phyloP scores from a whole-genome alignment of 2,888 invertebrate species.

The Zygothrica quintamaculata region DNA sequence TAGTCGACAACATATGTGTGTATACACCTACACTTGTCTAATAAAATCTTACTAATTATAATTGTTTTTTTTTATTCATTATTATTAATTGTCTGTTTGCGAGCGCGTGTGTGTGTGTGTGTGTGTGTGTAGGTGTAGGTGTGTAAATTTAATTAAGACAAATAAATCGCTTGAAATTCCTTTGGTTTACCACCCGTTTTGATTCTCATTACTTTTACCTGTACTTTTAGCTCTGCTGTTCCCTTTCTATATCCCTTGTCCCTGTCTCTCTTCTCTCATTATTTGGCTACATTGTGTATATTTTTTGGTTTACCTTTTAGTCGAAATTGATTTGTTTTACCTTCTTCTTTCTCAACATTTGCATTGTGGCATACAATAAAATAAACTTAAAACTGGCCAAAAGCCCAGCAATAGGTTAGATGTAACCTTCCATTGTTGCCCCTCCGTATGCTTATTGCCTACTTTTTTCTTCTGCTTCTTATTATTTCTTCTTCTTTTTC shows the following conservation, averaged over 20 bases:
- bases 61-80: constrained; percentile 21
- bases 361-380: constrained; percentile 14
- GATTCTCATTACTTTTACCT: not conserved
- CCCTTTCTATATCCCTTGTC: not conserved
- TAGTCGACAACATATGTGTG: not conserved
- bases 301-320: constrained; percentile 8
- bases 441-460: no score
- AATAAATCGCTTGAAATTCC: constrained; percentile 62
- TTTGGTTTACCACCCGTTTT: constrained; percentile 13
- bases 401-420: constrained; percentile 4
- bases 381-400: constrained; percentile 39
- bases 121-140: no score
- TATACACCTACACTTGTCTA: not conserved
- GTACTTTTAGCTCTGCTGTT: no score
- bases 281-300: not conserved
- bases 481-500: no score
- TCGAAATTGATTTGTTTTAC: constrained; percentile 65
- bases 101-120: no score
- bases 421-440: not conserved
- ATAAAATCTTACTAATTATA: not conserved
- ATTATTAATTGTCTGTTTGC: no score
- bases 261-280: constrained; percentile 1
- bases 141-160: constrained; percentile 52
- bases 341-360: constrained; percentile 39
- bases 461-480: no score